A percentile compares a stretch with the other conserved stretches of the same genome.
phyloP scores from a whole-genome alignment of 2,113 vertebrate genomes.

The Pluvianellus socialis region DNA sequence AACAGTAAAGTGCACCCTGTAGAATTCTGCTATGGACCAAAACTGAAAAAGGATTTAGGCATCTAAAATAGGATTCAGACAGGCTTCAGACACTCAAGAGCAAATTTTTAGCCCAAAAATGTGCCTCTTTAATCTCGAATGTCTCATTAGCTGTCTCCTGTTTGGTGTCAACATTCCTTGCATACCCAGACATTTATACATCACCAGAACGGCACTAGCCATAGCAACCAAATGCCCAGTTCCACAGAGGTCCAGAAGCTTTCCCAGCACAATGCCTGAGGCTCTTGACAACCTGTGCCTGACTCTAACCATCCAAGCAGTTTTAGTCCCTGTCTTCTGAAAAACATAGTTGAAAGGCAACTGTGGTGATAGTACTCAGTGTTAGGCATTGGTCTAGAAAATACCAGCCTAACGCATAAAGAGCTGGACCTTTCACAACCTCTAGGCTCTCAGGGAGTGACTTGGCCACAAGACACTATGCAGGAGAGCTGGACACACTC shows the following conservation, averaged over 20 bases:
- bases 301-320: neutral
- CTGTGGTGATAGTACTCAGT: neutral
- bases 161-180: neutral
- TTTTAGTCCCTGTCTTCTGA: neutral
- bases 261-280: neutral
- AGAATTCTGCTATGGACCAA: neutral
- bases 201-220: neutral
- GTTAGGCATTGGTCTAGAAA: neutral
- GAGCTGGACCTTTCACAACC: neutral
- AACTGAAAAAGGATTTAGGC: neutral
- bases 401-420: neutral
- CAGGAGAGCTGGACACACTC: neutral
- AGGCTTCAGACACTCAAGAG: neutral
- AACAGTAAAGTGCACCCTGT: neutral
- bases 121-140: neutral
- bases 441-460: neutral
- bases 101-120: neutral
- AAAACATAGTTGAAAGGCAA: neutral
- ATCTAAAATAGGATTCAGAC: neutral
- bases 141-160: neutral
- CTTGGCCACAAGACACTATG: neutral
- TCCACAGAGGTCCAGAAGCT: neutral
- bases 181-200: neutral
- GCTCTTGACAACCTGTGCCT: neutral
- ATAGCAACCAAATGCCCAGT: accelerated